Evolutionary conservation across 2,888 invertebrate species (phyloP), one percentile per base, ranked within the genome.

Genomic region (Uloborus plumipes): DNA sequence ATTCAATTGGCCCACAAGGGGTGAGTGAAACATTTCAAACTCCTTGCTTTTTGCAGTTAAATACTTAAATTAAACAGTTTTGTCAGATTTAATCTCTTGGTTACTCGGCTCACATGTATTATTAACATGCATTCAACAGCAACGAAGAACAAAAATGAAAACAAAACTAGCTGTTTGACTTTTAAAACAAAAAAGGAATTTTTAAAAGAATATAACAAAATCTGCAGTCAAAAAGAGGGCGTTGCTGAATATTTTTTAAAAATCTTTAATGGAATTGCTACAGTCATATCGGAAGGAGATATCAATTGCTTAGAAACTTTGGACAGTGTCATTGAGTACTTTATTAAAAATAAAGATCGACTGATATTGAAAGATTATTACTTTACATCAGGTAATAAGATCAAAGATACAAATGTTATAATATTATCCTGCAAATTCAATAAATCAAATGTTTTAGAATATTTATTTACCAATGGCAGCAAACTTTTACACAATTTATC

Each of bases 401-500:
- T 77, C 51, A 50, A 31, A 22, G 50, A 31, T 49, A 70, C 61
- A 11, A 76, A 76, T 20, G 1, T 49, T 11, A 47, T 61, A 50
- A 70, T 77, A 18, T 39, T 59, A 9, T 14, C 55, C 3, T 70
- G 77, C 16, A 77, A 61, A n/a, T 31, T 49, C 15, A 16, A 26
- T 15, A 49, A 64, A 22, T 9, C 4, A 16, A 51, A 69, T 7
- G 7, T 62, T 47, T 1, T 77, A 3, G 26, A 26, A 15, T 51
- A 49, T 18, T 3, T 77, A 61, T 70, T 77, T 22, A 47, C 20
- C 26, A 47, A 61, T 20, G 9, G 55, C 14, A 31, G 26, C 31
- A 61, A 59, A 26, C 16, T 72, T n/a, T 49, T 77, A 15, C 13
- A 18, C 53, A 59, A 61, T 51, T 53, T 77, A n/a, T 31, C 49